phyloP scores from a whole-genome alignment of 2,797 vertebrate species.

The Phrynocephalus guinanensis region DNA sequence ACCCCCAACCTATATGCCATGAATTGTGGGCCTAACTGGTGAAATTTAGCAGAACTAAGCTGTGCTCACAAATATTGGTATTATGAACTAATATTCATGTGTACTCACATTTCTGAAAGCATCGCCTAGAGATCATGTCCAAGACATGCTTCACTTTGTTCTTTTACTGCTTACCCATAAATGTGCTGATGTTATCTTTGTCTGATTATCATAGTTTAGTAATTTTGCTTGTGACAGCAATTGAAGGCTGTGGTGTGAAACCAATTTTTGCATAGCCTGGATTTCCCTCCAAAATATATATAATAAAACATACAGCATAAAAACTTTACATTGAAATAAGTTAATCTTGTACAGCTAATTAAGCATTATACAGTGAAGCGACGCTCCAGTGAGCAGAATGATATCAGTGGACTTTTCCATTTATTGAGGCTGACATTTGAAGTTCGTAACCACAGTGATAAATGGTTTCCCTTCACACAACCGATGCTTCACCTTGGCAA shows the following conservation, averaged over 20 bases:
- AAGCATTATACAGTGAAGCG: constrained; percentile 72
- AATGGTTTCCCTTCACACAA: constrained; percentile 70
- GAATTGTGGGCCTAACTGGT: too few relatives aligned
- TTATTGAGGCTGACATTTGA: constrained; percentile 73
- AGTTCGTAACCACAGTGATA: constrained; percentile 75
- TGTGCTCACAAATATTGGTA: not conserved
- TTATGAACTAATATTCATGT: not conserved
- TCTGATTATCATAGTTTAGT: constrained; percentile 52
- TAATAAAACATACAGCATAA: constrained; percentile 63
- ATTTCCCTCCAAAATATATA: constrained; percentile 24
- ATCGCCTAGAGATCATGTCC: not conserved
- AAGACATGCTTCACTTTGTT: constrained; percentile 13
- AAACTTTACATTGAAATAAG: constrained; percentile 73
- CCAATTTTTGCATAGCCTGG: constrained; percentile 23
- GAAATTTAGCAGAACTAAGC: not conserved
- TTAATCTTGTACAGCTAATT: constrained; percentile 75
- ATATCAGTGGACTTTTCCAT: constrained; percentile 71
- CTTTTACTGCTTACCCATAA: constrained; percentile 39
- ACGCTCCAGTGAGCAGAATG: constrained; percentile 67
- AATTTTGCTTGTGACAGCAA: constrained; percentile 50
- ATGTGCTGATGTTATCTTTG: constrained; percentile 44
- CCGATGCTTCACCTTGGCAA: constrained; percentile 74
- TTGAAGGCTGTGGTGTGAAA: constrained; percentile 14
- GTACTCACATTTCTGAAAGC: not conserved
- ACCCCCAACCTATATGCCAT: not conserved